Base-by-base conservation (phyloP, 2,888 invertebrate species). In the Diadegma fenestrale region DNA sequence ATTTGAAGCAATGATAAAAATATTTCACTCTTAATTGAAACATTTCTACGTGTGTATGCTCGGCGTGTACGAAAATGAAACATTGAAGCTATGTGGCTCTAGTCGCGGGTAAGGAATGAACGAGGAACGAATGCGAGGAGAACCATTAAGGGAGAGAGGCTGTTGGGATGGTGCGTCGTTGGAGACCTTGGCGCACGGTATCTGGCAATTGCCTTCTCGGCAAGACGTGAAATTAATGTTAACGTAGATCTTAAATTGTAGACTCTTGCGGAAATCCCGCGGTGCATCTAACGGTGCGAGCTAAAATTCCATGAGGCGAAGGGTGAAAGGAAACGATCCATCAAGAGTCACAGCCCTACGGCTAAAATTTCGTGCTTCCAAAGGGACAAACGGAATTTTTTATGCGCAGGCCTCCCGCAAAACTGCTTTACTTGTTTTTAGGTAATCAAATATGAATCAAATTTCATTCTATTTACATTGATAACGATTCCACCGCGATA, bases 201-300 rank as follows among this genome's bases (percentile, higher is more conserved):
- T 58, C 78, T 76, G 76, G 81, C 80, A 81, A 80, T 84, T 84
- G 77, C 76, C 76, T 84, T 82, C 58, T 71, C 66, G 61, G 71
- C 58, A 79, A 68, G 82, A 85, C 78, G 80, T 48, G 58, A 79
- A 85, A 87, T 87, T 83, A 87, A 85, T 85, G 85, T 87, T 87
- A 81, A 79, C 76, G 73, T 77, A 75, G 79, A 79, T 87, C 83
- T 81, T 77, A 87, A 85, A 82, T 85, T 82, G 82, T 82, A 77
- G 80, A 84, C 86, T 81, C 78, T 84, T 37, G 68, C 78, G 68
- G 77, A 71, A 82, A 78, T 82, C 72, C 63, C 72, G 71, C 72
- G 71, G 81, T 76, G 77, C 76, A 75, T 66, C 77, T 75, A 80
- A 51, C 51, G 33, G 22, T 43, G 73, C 82, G 71, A 58, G 75